phyloP scores from a whole-genome alignment of 2,888 invertebrate genomes.

The Andrena bicolor region DNA sequence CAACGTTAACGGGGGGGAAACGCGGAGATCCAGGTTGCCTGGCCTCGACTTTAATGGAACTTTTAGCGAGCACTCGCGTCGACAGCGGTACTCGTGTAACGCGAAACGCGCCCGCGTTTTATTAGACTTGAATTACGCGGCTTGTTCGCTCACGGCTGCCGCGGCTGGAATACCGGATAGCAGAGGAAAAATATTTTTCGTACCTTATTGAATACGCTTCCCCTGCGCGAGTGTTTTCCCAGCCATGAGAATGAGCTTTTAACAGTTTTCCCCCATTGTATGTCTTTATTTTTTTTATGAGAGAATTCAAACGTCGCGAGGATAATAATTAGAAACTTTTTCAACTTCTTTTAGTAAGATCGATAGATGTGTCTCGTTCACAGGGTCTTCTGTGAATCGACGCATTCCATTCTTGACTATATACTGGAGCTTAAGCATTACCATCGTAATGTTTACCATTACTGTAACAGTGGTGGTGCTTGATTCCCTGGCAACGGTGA shows the following conservation, averaged over 20 bases:
- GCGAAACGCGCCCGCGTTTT: slow-evolving; percentile 33
- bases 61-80: slow-evolving; percentile 30
- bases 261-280: neutral
- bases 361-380: too few relatives aligned
- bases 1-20: slow-evolving; percentile 31
- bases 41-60: slow-evolving; percentile 31
- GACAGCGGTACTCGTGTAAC: slow-evolving; percentile 27
- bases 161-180: neutral
- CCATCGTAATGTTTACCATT: neutral
- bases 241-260: neutral
- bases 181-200: neutral
- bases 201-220: slow-evolving; percentile 8
- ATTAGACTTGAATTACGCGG: slow-evolving; percentile 29
- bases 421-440: too few relatives aligned
- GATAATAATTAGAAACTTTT: neutral
- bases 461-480: neutral
- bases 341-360: too few relatives aligned
- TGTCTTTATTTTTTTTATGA: neutral
- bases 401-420: too few relatives aligned
- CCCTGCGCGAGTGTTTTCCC: neutral
- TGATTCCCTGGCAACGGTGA: slow-evolving; percentile 4
- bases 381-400: too few relatives aligned
- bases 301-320: neutral
- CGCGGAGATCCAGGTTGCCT: slow-evolving; percentile 24
- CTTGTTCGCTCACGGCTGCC: slow-evolving; percentile 11